These are phyloP conservation scores for Pterostichus madidus DNA, from an alignment of 2,888 invertebrate genomes.

Conservation along the genomic window DNA sequence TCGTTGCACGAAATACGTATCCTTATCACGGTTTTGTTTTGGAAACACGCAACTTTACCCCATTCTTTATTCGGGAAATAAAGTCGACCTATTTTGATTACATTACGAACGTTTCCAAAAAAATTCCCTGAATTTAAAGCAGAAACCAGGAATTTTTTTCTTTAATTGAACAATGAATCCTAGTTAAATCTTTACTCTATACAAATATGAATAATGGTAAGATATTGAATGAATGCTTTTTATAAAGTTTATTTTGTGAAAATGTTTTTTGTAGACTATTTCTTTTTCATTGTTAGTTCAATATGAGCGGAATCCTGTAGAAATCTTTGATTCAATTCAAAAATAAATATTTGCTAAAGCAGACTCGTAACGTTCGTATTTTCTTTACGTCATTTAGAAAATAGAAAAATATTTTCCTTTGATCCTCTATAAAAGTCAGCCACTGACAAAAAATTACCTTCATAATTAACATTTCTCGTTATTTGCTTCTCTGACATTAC, in stretches of 20 bases:
- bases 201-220: neutral
- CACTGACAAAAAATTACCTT: conserved; percentile 8
- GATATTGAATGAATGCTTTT: neutral
- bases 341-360: conserved; percentile 37
- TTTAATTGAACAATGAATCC: neutral
- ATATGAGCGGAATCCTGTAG: conserved; percentile 13
- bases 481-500: neutral
- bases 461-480: conserved; percentile 7
- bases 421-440: conserved; percentile 28
- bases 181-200: neutral
- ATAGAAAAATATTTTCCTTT: conserved; percentile 44
- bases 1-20: conserved; percentile 57
- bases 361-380: conserved; percentile 15
- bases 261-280: conserved; percentile 18
- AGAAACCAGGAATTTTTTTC: neutral
- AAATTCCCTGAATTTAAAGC: conserved; percentile 23
- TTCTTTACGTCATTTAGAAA: conserved; percentile 30
- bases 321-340: conserved; percentile 44
- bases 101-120: conserved; percentile 10
- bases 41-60: conserved; percentile 45
- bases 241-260: conserved; percentile 6
- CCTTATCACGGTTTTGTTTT: conserved; percentile 53
- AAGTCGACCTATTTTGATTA: conserved; percentile 31
- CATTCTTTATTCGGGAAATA: conserved; percentile 35
- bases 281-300: conserved; percentile 23